phyloP scores from a whole-genome alignment of 1,140 invertebrate species.

The Trichogramma pretiosum region DNA sequence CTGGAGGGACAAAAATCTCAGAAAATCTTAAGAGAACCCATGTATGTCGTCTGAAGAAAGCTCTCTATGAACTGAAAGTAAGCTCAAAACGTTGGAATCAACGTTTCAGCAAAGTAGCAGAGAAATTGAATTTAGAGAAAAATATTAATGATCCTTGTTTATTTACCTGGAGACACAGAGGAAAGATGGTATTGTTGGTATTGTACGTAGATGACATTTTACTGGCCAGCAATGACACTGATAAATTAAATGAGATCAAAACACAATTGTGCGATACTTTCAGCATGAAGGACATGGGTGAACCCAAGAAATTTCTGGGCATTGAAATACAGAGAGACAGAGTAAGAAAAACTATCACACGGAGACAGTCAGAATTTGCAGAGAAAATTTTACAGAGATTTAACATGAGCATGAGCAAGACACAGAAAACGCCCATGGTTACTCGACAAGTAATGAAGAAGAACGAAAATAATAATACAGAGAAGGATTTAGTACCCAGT shows the following conservation, averaged over 20 bases:
- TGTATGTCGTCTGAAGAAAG: conserved; percentile 12
- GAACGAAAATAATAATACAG: conserved; percentile 9
- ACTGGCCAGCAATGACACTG: conserved; percentile 10
- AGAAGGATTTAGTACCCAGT: not conserved
- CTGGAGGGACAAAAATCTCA: not conserved
- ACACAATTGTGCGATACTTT: conserved; percentile 10
- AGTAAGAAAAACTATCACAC: conserved; percentile 3
- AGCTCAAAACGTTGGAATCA: conserved; percentile 16
- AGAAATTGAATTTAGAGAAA: conserved; percentile 15
- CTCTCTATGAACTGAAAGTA: conserved; percentile 13
- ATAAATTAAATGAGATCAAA: conserved; percentile 15
- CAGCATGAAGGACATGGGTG: conserved; percentile 18
- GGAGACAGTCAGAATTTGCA: conserved; percentile 9
- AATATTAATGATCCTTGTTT: conserved; percentile 18
- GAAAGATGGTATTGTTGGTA: conserved; percentile 4
- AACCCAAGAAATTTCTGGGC: conserved; percentile 15
- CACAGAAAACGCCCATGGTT: conserved; percentile 23
- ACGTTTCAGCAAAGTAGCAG: conserved; percentile 4
- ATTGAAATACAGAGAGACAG: conserved; percentile 15
- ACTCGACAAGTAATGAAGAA: conserved; percentile 15
- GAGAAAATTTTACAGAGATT: conserved; percentile 23
- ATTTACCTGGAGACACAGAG: conserved; percentile 16
- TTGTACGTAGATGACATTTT: conserved; percentile 16
- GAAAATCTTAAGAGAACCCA: conserved; percentile 2
- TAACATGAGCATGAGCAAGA: conserved; percentile 28